Evolutionary conservation across 2,888 invertebrate genomes (phyloP), one percentile per base, ranked within the genome.

Genomic region (Brachyopa scutellaris): DNA sequence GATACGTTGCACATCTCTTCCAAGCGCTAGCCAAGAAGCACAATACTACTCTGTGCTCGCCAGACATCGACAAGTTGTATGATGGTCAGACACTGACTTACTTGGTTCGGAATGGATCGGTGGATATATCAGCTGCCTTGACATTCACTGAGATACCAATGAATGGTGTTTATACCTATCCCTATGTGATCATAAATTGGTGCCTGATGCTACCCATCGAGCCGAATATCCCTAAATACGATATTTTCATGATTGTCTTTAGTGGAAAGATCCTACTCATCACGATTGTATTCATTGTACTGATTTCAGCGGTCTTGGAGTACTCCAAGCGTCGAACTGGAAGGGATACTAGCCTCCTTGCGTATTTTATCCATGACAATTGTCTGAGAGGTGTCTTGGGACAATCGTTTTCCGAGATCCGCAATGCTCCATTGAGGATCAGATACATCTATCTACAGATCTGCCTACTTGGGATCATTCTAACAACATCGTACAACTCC

Each of bases 191-290:
- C 13, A 3, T 86, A 45, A 85, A 86, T 29, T 88, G 86, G 86
- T 89, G 88, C 26, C 11, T 89, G 1, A 86, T 88, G 87, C 21
- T 88, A 40, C 89, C 89, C 0, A 73, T 88, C 2, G 89, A 89
- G 53, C 64, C 88, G 0, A 87, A 87, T 64, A 84, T 88, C 2
- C 87, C 89, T 0, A 78, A 73, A 2, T 78, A 85, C 1, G 84
- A 86, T 49, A 88, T 87, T 21, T 89, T 87, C 23, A 73, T 87
- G 9, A 83, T 84, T 0, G 87, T 88, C 0, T 88, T 89, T 62
- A 86, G 88, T 9, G 69, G 85, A 7, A 45, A 80, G 0, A 86
- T 88, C 0, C 86, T 87, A 17, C 9, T 86, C 1, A 7, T 87
- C 2, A 86, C 86, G 0, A 21, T 88, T 8, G 83, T 21, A 0